Percentiles rank a stretch among this genome's conserved stretches.
phyloP scores from a whole-genome alignment of 2,888 invertebrate genomes.

The Megamerina dolium region DNA sequence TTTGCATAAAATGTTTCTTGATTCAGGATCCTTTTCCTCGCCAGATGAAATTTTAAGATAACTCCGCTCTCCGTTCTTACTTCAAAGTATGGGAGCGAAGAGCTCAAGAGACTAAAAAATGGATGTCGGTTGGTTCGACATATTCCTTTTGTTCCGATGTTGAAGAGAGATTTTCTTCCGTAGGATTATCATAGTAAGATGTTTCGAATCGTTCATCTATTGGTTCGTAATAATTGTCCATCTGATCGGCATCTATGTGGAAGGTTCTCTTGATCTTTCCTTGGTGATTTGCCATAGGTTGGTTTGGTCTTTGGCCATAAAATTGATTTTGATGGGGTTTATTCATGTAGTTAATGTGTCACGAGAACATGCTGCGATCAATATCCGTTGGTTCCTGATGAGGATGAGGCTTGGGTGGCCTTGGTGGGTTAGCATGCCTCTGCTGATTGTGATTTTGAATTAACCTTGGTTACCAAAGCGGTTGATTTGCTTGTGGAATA shows the following conservation, averaged over 20 bases:
- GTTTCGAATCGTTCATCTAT: too few relatives aligned
- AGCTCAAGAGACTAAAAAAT: conserved; percentile 12
- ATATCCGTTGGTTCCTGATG: conserved; percentile 8
- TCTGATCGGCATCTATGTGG: conserved; percentile 2
- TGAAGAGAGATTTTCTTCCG: background rate
- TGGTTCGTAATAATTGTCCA: background rate
- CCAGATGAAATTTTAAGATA: conserved; percentile 9
- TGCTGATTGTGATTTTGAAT: too few relatives aligned
- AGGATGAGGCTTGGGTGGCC: conserved; percentile 8
- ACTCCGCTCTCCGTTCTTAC: conserved; percentile 9
- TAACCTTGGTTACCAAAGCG: too few relatives aligned
- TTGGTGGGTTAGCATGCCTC: too few relatives aligned
- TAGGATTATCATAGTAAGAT: too few relatives aligned
- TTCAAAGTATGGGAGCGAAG: conserved; percentile 12
- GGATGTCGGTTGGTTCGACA: conserved; percentile 5
- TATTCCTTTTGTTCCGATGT: background rate
- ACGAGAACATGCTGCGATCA: conserved; percentile 4
- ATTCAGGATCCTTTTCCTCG: conserved; percentile 5
- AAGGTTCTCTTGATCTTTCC: conserved; percentile 8
- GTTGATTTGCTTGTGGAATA: conserved; percentile 7
- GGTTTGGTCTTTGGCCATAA: background rate
- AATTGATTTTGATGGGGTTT: conserved; percentile 6
- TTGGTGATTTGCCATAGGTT: background rate
- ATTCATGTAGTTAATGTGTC: conserved; percentile 9
- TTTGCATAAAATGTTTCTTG: conserved; percentile 5